phyloP scores from a whole-genome alignment of 2,113 vertebrate species.

The Uria lomvia region DNA sequence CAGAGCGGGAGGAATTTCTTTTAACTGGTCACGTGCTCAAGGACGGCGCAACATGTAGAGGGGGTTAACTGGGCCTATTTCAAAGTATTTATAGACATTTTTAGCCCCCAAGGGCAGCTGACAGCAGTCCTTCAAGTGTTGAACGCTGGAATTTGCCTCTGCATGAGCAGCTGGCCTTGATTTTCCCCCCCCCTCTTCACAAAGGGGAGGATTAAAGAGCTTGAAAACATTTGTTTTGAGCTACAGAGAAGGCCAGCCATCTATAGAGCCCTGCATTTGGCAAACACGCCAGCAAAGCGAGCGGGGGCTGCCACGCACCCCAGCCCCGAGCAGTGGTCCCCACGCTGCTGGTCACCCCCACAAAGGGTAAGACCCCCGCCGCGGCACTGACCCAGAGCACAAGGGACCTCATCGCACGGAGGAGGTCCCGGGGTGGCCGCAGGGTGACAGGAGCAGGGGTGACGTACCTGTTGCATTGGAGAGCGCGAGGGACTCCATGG shows the following conservation, averaged over 20 bases:
- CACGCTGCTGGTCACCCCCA: background rate
- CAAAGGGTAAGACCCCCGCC: accelerated
- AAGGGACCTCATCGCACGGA: background rate
- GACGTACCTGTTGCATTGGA: conserved; percentile 89
- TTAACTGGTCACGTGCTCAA: background rate
- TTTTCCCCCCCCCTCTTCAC: background rate
- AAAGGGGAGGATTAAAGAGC: conserved; percentile 21
- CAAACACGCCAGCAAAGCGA: background rate
- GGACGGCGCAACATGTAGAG: background rate
- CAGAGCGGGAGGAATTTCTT: background rate
- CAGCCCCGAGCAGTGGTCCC: accelerated
- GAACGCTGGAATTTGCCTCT: conserved; percentile 3
- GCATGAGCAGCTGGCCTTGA: background rate
- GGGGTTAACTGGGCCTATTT: background rate
- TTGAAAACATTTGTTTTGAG: conserved; percentile 20
- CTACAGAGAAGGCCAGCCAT: background rate
- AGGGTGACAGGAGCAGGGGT: background rate
- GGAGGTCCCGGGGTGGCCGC: accelerated
- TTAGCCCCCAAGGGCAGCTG: background rate
- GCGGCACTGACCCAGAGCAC: accelerated
- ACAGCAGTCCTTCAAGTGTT: background rate
- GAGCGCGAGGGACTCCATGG: conserved; percentile 92
- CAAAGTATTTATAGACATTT: background rate
- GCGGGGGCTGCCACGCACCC: background rate
- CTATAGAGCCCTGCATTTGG: background rate